Evolutionary conservation across 2,113 vertebrate genomes (phyloP).

Genomic region (Corythornis madagascariensis): DNA sequence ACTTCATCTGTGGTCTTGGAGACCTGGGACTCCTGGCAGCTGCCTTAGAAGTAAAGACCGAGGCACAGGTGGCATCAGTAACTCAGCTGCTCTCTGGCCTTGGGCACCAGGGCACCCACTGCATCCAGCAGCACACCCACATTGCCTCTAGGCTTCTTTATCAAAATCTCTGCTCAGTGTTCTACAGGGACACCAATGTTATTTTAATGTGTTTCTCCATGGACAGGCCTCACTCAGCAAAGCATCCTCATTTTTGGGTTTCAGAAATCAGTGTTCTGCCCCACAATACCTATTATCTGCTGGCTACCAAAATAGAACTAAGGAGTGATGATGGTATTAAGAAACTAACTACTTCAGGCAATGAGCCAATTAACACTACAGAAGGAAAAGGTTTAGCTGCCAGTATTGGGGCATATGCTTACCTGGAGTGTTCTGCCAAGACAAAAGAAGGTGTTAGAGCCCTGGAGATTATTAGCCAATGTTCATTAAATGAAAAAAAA

Average conservation of each 20-base stretch:
- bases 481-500: background rate
- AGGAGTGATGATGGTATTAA: background rate
- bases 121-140: no score
- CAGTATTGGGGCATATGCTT: background rate
- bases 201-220: background rate
- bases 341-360: background rate
- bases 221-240: background rate
- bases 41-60: no score
- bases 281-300: background rate
- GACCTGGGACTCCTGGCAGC: no score
- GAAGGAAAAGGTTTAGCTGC: slow-evolving; percentile 25
- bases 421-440: slow-evolving; percentile 28
- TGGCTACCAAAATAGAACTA: background rate
- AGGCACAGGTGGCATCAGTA: no score
- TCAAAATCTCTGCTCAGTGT: background rate
- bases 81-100: no score
- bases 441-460: background rate
- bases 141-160: background rate
- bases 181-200: background rate
- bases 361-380: background rate
- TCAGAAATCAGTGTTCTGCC: background rate
- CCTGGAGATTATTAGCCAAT: slow-evolving; percentile 4
- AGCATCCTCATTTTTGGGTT: background rate
- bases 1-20: no score
- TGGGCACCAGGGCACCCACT: no score